Evolutionary conservation across 2,113 vertebrate genomes (phyloP), one percentile per base, ranked within the genome.

Genomic region (Odobenus rosmarus): DNA sequence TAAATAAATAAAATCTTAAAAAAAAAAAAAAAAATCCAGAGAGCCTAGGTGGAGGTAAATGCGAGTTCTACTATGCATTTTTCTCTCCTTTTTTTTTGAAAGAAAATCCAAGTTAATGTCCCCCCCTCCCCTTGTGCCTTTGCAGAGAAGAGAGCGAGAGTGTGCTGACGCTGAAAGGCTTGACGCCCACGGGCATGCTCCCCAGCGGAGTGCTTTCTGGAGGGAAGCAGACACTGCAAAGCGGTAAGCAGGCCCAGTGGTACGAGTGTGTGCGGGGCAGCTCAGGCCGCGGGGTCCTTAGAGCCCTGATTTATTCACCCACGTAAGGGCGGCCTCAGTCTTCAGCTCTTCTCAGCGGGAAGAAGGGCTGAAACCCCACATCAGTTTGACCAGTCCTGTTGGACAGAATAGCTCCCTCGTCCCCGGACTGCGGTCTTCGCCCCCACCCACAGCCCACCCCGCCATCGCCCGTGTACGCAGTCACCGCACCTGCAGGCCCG

Each of bases 61-160:
- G 53, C 42, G 62, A 42, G 16, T 57, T 95, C 13, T 84, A 46
- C 7, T 3, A 4, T 21, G 23, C 24, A 19, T 42, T 28, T 59
- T 36, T 39, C 26, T 57, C 24, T 49, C 36, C 15, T 92, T 74
- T 87, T n/a, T 46, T 46, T 51, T 61, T 12, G 24, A 53, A 87
- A 88, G 57, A 80, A 76, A 19, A 33, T 61, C 42, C 57, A 55
- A 7, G 2, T 18, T 69, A 1, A 62, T 59, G 36, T 39, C 57
- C 1, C 8, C n/a, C n/a, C 4, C 8, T 76, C 80, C 64, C 0
- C 13, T 55, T 94, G 79, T 89, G 83, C 31, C 94, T 61, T 90
- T 98, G 11, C 98, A 99, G 99, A 99, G 99, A 99, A 99, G 99
- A 99, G 98, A 99, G 99, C 97, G 99, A 99, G 99, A 99, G 99